A percentile compares a stretch with the other conserved stretches of the same genome.
These are phyloP conservation scores for Semnornis frantzii DNA, from an alignment of 2,113 vertebrate genomes.

Conservation along the genomic window DNA sequence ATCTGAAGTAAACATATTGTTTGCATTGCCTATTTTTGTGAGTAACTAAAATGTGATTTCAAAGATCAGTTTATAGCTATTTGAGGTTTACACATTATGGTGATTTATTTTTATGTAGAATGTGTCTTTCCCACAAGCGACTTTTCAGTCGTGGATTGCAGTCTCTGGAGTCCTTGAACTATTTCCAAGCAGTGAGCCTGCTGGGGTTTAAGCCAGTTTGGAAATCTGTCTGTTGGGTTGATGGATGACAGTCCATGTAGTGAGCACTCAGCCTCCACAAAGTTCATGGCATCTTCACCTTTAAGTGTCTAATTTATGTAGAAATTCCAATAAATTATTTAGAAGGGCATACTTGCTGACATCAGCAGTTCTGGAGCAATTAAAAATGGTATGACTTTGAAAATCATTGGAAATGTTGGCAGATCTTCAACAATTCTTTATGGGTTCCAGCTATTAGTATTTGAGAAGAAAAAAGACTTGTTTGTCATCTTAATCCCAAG, in stretches of 20 bases:
- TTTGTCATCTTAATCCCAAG: not conserved
- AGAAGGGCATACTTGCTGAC: slow-evolving; percentile 57
- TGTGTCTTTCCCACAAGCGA: slow-evolving; percentile 3
- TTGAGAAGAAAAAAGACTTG: not conserved
- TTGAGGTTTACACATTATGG: not conserved
- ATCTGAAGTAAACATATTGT: not conserved
- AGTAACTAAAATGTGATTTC: not conserved
- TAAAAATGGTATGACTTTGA: slow-evolving; percentile 16
- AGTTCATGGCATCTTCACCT: slow-evolving; percentile 61
- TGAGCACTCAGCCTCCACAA: slow-evolving; percentile 22
- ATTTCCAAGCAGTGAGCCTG: slow-evolving; percentile 1
- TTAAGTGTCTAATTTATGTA: slow-evolving; percentile 65
- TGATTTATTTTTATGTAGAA: slow-evolving; percentile 36
- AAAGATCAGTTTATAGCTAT: slow-evolving; percentile 15
- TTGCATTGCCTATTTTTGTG: not conserved
- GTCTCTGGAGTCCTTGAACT: slow-evolving; percentile 42
- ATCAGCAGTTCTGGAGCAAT: slow-evolving; percentile 55
- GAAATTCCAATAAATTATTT: slow-evolving; percentile 66
- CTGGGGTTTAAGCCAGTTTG: slow-evolving; percentile 27
- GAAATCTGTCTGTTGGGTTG: slow-evolving; percentile 37
- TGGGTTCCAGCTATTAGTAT: not conserved
- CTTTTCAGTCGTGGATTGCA: not conserved
- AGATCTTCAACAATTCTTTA: not conserved
- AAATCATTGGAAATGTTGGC: slow-evolving; percentile 42
- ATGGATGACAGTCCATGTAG: slow-evolving; percentile 20